Conservation (phyloP, 2,797 vertebrate genomes). For the Perodicticus potto region DNA sequence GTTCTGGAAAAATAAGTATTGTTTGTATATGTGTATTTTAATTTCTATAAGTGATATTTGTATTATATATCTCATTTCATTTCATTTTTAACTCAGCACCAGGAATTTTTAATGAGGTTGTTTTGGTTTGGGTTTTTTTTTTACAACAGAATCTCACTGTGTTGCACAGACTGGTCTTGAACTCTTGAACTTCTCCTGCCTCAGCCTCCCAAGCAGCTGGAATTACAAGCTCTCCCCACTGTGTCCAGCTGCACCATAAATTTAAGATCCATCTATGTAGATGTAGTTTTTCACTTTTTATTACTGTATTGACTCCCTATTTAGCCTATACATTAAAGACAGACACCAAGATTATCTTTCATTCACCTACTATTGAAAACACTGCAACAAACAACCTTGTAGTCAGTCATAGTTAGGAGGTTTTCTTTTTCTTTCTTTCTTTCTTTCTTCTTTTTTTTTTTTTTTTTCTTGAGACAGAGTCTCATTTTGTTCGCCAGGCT, state of each 20-base stretch:
- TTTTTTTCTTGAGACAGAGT: too few relatives aligned
- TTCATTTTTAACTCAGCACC: background rate
- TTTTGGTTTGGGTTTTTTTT: too few relatives aligned
- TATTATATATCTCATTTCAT: background rate
- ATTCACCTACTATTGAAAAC: background rate
- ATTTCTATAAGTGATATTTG: background rate
- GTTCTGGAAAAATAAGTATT: background rate
- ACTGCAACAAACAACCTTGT: background rate
- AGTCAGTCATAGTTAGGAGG: background rate
- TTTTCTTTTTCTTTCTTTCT: too few relatives aligned
- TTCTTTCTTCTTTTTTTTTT: too few relatives aligned
- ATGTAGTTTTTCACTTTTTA: background rate
- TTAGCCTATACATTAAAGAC: background rate
- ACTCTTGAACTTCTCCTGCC: background rate
- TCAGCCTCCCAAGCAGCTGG: background rate
- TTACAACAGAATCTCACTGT: too few relatives aligned
- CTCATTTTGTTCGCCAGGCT: too few relatives aligned
- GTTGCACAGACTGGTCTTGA: background rate
- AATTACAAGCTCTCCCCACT: background rate
- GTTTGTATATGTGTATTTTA: background rate
- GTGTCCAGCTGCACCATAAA: background rate
- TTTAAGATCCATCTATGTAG: background rate
- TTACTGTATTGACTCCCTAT: background rate
- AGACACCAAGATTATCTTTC: background rate
- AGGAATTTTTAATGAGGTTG: background rate